Conservation (phyloP, 1,140 invertebrate species). For the Drosophila aff. region DNA sequence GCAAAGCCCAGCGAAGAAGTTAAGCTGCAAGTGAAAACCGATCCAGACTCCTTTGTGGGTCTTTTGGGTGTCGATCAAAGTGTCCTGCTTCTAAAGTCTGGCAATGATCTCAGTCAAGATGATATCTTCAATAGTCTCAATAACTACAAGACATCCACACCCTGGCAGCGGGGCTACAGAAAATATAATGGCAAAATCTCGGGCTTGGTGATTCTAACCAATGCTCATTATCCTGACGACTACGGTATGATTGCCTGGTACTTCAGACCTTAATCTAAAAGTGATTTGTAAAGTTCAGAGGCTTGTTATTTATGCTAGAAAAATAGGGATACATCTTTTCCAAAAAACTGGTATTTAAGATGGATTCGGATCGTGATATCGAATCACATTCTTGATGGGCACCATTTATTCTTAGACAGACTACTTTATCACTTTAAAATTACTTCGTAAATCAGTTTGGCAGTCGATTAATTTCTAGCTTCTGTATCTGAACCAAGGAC, state of each 20-base stretch:
- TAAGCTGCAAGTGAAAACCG: conserved; percentile 90
- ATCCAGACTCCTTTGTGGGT: conserved; percentile 94
- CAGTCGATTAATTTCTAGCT: too few relatives aligned
- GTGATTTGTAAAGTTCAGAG: neutral
- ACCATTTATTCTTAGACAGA: too few relatives aligned
- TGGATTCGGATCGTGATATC: too few relatives aligned
- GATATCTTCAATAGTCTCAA: conserved; percentile 80
- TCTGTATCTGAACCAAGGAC: too few relatives aligned
- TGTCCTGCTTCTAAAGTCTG: conserved; percentile 90
- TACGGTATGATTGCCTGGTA: conserved; percentile 50
- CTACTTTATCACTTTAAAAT: too few relatives aligned
- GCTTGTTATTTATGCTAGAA: too few relatives aligned
- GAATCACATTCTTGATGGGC: too few relatives aligned
- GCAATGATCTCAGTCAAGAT: conserved; percentile 86
- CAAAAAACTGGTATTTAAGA: conserved; percentile 11
- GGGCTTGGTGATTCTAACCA: conserved; percentile 77
- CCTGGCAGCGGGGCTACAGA: conserved; percentile 65
- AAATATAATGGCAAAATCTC: conserved; percentile 69
- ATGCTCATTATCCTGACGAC: conserved; percentile 74
- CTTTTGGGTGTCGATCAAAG: conserved; percentile 95
- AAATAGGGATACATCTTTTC: too few relatives aligned
- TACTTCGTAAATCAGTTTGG: too few relatives aligned
- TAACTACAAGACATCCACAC: conserved; percentile 65
- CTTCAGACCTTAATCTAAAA: conserved; percentile 45
- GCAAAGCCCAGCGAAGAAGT: conserved; percentile 90